Evolutionary conservation across 2,797 vertebrate species (phyloP).

Genomic region (Heterohyrax brucei): DNA sequence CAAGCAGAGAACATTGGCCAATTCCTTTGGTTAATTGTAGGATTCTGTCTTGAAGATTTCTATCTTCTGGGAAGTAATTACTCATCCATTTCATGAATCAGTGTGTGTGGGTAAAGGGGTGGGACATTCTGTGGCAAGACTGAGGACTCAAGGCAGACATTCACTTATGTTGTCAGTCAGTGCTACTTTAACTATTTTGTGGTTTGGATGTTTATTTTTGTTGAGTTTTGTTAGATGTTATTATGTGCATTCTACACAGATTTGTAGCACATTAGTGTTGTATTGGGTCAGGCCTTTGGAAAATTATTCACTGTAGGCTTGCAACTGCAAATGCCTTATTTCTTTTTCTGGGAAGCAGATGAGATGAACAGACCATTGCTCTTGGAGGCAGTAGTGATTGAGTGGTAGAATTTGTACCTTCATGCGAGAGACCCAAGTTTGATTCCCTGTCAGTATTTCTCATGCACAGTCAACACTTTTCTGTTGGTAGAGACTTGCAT

Average conservation of each 20-base stretch:
- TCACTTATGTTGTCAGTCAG: conserved; percentile 69
- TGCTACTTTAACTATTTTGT: conserved; percentile 52
- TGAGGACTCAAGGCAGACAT: conserved; percentile 67
- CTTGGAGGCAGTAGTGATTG: neutral
- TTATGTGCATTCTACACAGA: neutral
- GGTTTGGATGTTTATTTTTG: conserved; percentile 21
- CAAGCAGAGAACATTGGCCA: conserved; percentile 34
- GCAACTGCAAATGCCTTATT: neutral
- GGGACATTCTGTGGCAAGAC: conserved; percentile 65
- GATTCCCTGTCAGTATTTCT: neutral
- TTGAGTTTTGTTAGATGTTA: neutral
- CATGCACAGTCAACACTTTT: neutral
- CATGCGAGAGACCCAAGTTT: neutral
- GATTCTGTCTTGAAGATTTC: conserved; percentile 58
- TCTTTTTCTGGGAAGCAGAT: conserved; percentile 17
- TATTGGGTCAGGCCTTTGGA: neutral
- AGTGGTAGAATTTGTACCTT: neutral
- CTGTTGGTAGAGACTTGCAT: neutral
- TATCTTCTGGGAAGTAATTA: conserved; percentile 72
- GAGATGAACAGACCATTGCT: neutral
- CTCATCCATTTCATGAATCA: conserved; percentile 23
- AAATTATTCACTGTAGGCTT: neutral
- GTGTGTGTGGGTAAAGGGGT: conserved; percentile 38
- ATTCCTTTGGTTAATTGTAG: conserved; percentile 70
- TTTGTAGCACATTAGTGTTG: neutral